phyloP scores from a whole-genome alignment of 2,113 vertebrate genomes.

The Aegotheles bennettii region DNA sequence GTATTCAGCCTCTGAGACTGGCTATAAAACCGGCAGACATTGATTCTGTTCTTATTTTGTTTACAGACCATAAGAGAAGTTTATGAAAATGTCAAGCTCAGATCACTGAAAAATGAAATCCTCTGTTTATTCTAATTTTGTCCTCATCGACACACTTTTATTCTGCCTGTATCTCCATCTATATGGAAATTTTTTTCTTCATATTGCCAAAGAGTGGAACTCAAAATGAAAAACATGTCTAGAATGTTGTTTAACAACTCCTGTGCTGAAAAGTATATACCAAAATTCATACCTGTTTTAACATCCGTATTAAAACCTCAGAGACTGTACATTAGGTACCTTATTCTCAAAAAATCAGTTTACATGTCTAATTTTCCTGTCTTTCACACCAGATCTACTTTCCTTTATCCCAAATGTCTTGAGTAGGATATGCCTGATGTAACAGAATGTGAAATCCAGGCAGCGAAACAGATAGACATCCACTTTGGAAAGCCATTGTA shows the following conservation, averaged over 20 bases:
- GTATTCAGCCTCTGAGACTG: not conserved
- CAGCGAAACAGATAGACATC: not conserved
- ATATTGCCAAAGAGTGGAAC: not conserved
- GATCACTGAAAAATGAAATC: not conserved
- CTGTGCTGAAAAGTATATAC: not conserved
- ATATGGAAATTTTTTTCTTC: not conserved
- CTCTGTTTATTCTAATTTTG: conserved; percentile 17
- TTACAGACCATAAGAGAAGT: not conserved
- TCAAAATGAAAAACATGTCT: not conserved
- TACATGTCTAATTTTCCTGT: not conserved
- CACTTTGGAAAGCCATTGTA: not conserved
- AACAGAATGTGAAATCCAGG: not conserved
- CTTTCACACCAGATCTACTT: not conserved
- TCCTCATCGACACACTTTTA: not conserved
- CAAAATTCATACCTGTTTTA: not conserved
- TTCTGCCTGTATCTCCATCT: not conserved
- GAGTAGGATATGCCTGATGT: not conserved
- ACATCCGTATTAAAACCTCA: not conserved
- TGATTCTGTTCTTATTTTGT: conserved; percentile 26
- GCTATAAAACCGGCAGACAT: not conserved
- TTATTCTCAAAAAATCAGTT: not conserved
- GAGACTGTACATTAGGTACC: not conserved
- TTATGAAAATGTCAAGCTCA: conserved; percentile 27
- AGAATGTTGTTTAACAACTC: not conserved
- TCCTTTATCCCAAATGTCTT: not conserved